Evolutionary conservation across 2,797 vertebrate genomes (phyloP).

Genomic region (Poeciliopsis turneri): DNA sequence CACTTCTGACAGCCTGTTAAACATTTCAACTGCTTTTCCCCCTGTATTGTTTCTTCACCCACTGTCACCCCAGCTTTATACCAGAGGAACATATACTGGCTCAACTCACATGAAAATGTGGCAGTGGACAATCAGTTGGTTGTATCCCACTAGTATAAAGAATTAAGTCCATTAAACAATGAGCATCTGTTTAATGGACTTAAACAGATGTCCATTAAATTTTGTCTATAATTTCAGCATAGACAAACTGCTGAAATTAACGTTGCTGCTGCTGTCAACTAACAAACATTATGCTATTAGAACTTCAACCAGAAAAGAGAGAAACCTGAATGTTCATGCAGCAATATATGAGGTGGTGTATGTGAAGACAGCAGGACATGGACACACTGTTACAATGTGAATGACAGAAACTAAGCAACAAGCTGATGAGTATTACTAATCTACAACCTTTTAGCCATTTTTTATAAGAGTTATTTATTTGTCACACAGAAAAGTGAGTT

Average conservation of each 20-base stretch:
- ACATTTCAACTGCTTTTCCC: slow-evolving; percentile 24
- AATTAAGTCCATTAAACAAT: background rate
- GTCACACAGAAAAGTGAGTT: too few relatives aligned
- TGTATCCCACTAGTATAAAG: background rate
- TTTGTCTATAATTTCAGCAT: background rate
- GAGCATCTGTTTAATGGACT: background rate
- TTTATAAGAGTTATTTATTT: too few relatives aligned
- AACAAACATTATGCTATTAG: background rate
- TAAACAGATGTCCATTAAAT: too few relatives aligned
- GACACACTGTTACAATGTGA: background rate
- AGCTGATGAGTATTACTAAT: background rate
- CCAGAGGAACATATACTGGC: background rate
- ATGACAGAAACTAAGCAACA: background rate
- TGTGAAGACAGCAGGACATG: background rate
- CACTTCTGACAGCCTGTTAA: slow-evolving; percentile 45
- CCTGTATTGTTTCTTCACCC: slow-evolving; percentile 28
- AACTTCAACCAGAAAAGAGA: background rate
- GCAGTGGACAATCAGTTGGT: background rate
- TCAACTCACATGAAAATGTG: background rate
- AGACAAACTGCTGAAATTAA: background rate
- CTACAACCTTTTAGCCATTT: background rate
- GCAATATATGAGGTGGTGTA: background rate
- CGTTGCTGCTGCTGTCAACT: background rate
- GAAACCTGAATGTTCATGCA: background rate
- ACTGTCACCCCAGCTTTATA: slow-evolving; percentile 10